A percentile compares a stretch with the other conserved stretches of the same genome.
Evolutionary conservation across 1,140 invertebrate genomes (phyloP).

Genomic region (Schlechtendalia chinensis): DNA sequence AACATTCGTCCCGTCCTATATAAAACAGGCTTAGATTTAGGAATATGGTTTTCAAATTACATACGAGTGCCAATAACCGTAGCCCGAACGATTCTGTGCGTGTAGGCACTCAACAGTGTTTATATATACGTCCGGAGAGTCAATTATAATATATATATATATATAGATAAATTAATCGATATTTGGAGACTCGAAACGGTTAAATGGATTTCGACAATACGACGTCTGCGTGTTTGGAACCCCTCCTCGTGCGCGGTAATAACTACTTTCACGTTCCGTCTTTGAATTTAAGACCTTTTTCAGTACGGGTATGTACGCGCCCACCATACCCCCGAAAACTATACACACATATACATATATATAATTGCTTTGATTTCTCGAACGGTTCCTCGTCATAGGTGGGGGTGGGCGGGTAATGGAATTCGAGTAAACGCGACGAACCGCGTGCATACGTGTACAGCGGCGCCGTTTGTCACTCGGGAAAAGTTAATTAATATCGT

Average conservation of each 20-base stretch:
- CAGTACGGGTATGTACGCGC: slow-evolving; percentile 1
- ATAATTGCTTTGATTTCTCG: slow-evolving; percentile 22
- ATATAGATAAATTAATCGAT: slow-evolving; percentile 23
- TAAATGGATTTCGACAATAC: slow-evolving; percentile 17
- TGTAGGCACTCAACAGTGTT: too few species aligned
- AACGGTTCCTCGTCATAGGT: background rate
- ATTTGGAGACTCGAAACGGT: slow-evolving; percentile 11
- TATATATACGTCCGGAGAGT: background rate
- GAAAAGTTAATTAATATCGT: slow-evolving; percentile 31
- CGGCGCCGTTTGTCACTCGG: slow-evolving; percentile 19
- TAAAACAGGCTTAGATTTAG: too few species aligned
- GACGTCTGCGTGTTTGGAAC: background rate
- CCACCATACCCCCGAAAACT: slow-evolving; percentile 13
- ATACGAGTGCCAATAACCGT: background rate
- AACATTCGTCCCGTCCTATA: too few species aligned
- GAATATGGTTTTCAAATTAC: background rate
- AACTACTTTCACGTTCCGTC: slow-evolving; percentile 29
- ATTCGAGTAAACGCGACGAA: background rate
- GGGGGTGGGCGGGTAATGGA: background rate
- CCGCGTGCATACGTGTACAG: too few species aligned
- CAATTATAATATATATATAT: background rate
- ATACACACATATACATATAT: too few species aligned
- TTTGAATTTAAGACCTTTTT: slow-evolving; percentile 29
- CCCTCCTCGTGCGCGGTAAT: background rate
- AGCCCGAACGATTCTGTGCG: background rate